Conservation (phyloP, 2,888 invertebrate genomes). For the Drosophila paranaensis region DNA sequence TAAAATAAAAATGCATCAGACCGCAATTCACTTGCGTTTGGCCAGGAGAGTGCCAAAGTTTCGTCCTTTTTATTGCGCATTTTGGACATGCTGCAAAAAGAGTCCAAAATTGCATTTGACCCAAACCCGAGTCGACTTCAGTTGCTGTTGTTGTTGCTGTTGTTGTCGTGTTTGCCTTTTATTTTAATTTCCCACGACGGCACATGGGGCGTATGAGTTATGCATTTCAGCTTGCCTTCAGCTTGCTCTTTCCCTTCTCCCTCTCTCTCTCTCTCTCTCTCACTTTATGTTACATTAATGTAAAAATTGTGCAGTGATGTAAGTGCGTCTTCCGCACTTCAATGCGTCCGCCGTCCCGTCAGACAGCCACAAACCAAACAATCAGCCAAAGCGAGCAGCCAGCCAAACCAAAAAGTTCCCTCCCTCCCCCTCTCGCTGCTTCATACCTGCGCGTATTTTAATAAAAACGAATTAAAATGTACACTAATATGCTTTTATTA, state of each 20-base stretch:
- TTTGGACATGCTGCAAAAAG: conserved; percentile 55
- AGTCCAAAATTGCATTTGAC: conserved; percentile 69
- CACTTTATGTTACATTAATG: conserved; percentile 65
- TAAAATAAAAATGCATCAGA: conserved; percentile 51
- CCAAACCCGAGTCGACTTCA: not conserved
- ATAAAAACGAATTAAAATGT: conserved; percentile 75
- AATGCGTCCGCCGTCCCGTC: conserved; percentile 31
- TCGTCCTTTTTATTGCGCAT: conserved; percentile 51
- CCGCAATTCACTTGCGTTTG: conserved; percentile 64
- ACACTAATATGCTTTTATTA: conserved; percentile 78
- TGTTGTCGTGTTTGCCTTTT: conserved; percentile 48
- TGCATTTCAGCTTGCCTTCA: conserved; percentile 33
- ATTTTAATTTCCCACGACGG: conserved; percentile 76
- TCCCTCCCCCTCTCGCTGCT: not conserved
- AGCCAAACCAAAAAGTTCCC: not conserved
- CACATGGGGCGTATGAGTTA: conserved; percentile 43
- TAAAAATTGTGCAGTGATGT: conserved; percentile 80
- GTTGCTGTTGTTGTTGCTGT: conserved; percentile 4
- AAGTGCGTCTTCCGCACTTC: conserved; percentile 75
- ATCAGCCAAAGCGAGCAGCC: conserved; percentile 22
- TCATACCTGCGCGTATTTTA: conserved; percentile 59
- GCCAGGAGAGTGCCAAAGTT: conserved; percentile 39
- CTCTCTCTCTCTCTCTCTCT: conserved; percentile 12
- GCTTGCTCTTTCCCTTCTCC: not conserved
- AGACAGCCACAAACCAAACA: conserved; percentile 57